Evolutionary conservation across 2,113 vertebrate species (phyloP).

Genomic region (Chlorocebus sabaeus): DNA sequence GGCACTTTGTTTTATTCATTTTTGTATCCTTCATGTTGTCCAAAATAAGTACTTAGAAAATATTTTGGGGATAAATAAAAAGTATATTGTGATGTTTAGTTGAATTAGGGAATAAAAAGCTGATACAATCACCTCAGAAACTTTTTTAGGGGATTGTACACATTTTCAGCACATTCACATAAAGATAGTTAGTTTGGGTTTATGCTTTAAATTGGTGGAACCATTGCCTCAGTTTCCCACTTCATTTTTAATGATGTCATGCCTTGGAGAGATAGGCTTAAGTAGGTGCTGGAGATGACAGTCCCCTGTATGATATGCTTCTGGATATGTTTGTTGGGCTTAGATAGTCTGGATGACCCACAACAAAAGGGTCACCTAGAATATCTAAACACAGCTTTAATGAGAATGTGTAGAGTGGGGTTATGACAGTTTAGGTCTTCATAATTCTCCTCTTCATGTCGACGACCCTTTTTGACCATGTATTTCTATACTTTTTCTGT

Average conservation of each 20-base stretch:
- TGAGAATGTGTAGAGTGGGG: background rate
- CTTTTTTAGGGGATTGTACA: background rate
- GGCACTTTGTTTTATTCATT: background rate
- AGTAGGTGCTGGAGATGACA: background rate
- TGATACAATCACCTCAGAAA: background rate
- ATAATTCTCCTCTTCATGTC: background rate
- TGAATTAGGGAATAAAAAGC: background rate
- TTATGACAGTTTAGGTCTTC: background rate
- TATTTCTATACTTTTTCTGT: background rate
- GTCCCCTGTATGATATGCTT: background rate
- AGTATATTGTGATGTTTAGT: background rate
- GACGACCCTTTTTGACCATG: background rate
- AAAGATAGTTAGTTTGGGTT: background rate
- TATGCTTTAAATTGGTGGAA: background rate
- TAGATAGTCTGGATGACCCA: background rate
- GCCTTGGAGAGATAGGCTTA: background rate
- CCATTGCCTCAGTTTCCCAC: background rate
- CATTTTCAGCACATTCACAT: background rate
- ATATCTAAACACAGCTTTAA: background rate
- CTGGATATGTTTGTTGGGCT: background rate
- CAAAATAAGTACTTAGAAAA: background rate
- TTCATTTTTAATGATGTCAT: background rate
- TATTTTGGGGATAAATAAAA: slow-evolving; percentile 7
- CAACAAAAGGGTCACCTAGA: too few species aligned
- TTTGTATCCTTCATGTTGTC: background rate